These are phyloP conservation scores for Zaprionus kolodkinae DNA, from an alignment of 1,140 invertebrate genomes.

Conservation along the genomic window DNA sequence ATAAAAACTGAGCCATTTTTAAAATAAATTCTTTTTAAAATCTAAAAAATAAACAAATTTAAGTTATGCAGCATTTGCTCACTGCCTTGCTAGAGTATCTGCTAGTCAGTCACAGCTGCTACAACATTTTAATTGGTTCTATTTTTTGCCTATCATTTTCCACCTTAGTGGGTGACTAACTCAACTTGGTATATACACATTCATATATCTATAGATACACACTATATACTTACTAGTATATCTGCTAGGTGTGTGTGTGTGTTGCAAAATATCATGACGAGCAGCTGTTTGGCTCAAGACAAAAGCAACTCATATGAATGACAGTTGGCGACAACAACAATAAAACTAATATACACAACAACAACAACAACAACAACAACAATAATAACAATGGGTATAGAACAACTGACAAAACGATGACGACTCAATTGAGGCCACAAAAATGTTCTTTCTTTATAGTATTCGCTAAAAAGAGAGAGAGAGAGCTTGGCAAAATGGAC, in stretches of 20 bases:
- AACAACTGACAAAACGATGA: conserved; percentile 47
- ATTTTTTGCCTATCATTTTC: neutral
- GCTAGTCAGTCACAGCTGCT: neutral
- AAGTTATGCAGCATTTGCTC: too few species aligned
- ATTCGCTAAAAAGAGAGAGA: conserved; percentile 7
- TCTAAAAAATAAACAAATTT: too few species aligned
- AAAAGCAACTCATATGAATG: conserved; percentile 61
- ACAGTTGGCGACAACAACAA: conserved; percentile 44
- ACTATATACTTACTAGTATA: conserved; percentile 1
- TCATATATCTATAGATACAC: neutral
- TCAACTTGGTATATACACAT: neutral
- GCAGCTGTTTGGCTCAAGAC: conserved; percentile 71
- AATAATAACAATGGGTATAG: conserved; percentile 22
- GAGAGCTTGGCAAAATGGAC: conserved; percentile 32
- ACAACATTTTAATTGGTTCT: neutral
- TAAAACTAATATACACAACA: conserved; percentile 26
- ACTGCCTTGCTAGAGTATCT: neutral
- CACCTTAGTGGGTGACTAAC: conserved; percentile 5
- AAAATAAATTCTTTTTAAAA: neutral
- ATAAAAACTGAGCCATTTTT: neutral
- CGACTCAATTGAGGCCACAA: conserved; percentile 61
- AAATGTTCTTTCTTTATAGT: conserved; percentile 13
- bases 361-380: conserved; percentile 11
- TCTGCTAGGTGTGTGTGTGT: neutral
- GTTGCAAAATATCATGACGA: conserved; percentile 56